phyloP scores from a whole-genome alignment of 1,140 invertebrate genomes.

The Euura lappo region DNA sequence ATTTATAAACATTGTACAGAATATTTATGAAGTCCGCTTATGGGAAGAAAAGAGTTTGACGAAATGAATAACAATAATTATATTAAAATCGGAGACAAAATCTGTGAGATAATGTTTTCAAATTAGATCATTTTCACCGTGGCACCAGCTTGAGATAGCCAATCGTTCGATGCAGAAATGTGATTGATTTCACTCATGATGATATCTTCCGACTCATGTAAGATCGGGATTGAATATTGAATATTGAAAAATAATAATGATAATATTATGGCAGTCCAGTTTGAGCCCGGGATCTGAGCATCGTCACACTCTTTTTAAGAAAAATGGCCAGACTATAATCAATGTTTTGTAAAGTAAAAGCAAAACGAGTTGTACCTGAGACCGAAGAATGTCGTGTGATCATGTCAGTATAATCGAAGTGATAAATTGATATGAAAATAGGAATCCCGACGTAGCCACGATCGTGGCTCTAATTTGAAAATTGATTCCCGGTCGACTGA shows the following conservation, averaged over 20 bases:
- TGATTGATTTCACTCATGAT: too few species aligned
- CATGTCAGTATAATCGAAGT: neutral
- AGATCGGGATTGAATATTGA: too few species aligned
- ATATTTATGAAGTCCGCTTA: constrained; percentile 53
- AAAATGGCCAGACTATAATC: constrained; percentile 54
- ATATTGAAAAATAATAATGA: neutral
- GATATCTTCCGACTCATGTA: too few species aligned
- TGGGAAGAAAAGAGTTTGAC: neutral
- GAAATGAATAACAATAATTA: neutral
- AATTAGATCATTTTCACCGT: neutral
- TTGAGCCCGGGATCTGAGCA: neutral
- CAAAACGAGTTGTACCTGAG: constrained; percentile 31
- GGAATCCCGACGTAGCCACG: too few species aligned
- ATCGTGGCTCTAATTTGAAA: too few species aligned
- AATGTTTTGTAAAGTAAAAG: constrained; percentile 57
- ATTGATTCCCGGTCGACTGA: too few species aligned
- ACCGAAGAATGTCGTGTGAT: neutral
- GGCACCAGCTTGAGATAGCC: neutral
- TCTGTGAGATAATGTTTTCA: neutral
- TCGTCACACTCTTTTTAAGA: constrained; percentile 39
- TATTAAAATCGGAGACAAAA: neutral
- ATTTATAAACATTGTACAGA: constrained; percentile 59
- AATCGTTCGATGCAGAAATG: too few species aligned
- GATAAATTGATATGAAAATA: too few species aligned
- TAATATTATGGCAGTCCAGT: neutral